phyloP scores from a whole-genome alignment of 2,888 invertebrate genomes.

The Ctena decussata region DNA sequence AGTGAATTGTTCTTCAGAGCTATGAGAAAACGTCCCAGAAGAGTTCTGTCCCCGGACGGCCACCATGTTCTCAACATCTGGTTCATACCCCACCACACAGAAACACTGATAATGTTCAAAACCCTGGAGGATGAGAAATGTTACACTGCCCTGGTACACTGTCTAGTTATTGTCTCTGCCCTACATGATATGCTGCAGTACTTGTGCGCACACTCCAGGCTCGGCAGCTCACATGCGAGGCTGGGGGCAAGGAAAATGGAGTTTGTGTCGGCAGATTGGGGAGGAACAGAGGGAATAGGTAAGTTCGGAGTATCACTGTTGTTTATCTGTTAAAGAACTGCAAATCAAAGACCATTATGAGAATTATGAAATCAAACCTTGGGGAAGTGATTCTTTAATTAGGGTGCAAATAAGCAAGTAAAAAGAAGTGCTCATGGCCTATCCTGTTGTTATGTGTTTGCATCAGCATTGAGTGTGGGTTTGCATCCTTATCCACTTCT shows the following conservation, averaged over 20 bases:
- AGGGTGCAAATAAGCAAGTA: no score
- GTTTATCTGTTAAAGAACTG: background rate
- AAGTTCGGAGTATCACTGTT: constrained; percentile 23
- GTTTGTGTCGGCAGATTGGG: constrained; percentile 86
- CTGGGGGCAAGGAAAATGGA: constrained; percentile 81
- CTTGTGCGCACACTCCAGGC: constrained; percentile 84
- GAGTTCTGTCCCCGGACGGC: constrained; percentile 83
- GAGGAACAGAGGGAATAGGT: constrained; percentile 86
- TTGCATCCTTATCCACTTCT: no score
- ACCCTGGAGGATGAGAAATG: constrained; percentile 80
- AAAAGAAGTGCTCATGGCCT: no score
- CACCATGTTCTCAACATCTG: constrained; percentile 85
- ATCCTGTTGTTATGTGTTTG: no score
- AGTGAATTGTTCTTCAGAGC: constrained; percentile 74
- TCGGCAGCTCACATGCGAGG: constrained; percentile 82
- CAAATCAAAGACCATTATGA: no score
- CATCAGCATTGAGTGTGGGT: no score
- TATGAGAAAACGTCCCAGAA: constrained; percentile 82
- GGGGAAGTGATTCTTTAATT: no score
- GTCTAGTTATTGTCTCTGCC: constrained; percentile 80
- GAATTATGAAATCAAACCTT: no score
- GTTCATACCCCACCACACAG: constrained; percentile 86
- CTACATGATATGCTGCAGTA: constrained; percentile 86
- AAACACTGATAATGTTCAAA: constrained; percentile 85
- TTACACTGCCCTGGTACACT: constrained; percentile 75